phyloP scores from a whole-genome alignment of 2,797 vertebrate species.

The Eulemur coronatus region DNA sequence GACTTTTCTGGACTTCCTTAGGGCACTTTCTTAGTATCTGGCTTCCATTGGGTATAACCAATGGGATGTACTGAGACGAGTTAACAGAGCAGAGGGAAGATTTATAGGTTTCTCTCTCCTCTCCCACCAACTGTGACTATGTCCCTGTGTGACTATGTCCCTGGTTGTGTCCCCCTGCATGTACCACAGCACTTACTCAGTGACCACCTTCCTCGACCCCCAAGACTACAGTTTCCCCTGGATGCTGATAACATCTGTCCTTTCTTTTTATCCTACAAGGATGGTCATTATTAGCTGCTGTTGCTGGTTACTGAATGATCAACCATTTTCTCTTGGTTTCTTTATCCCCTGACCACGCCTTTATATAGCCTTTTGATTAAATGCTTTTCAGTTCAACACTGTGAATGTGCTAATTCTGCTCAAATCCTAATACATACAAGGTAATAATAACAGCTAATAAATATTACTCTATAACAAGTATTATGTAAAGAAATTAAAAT shows the following conservation, averaged over 20 bases:
- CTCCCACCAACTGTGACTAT: not conserved
- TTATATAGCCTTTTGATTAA: not conserved
- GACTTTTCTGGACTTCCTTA: not conserved
- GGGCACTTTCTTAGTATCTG: not conserved
- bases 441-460: not conserved
- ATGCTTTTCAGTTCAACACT: not conserved
- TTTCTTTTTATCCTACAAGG: not conserved
- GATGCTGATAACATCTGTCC: not conserved
- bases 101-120: not conserved
- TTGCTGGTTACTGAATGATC: not conserved
- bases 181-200: not conserved
- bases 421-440: not conserved
- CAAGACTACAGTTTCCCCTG: not conserved
- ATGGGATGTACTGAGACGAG: not conserved
- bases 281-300: not conserved
- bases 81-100: not conserved
- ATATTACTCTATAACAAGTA: not conserved
- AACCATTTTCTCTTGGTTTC: not conserved
- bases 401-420: not conserved
- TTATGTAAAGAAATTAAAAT: not conserved
- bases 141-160: too few species aligned
- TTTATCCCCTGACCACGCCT: not conserved
- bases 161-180: not conserved
- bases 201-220: rapidly evolving
- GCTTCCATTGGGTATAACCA: not conserved